Base-by-base conservation (phyloP, 2,888 invertebrate species). In the Eupithecia subumbrata region DNA sequence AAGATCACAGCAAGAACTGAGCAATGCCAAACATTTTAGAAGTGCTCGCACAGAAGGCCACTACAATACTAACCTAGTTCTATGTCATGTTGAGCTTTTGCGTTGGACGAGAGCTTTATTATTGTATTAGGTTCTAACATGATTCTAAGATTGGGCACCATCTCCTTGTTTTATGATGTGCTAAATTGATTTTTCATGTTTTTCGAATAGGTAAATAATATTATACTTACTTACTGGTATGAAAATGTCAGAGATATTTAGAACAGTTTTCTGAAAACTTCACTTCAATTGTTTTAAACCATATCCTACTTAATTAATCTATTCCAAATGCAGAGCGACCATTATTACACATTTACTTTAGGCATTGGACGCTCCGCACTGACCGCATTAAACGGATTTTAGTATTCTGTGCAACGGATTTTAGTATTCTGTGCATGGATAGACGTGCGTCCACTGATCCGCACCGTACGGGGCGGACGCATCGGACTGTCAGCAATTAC, bases 1-100 rank as follows among this genome's bases (percentile, higher is more conserved):
- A 22, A 25, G 60, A 60, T 60, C 60, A 60, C 60, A 60, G 60
- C 22, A 25, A 60, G 22, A 60, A 60, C 60, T 25, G 60, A 60
- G 60, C 60, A 60, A 60, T 60, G 25, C 5, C 60, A 60, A 56
- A 56, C 12, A 60, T 25, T 56, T 56, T 56, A 56, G 9, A 56
- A 56, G 60, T 60, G 60, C 25, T 56, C 4, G 56, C 56, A 56
- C 22, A 12, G 1, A 60, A 25, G 60, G 12, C 60, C 22, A 56
- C 25, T 60, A 60, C 5, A 25, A 60, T 25, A 56, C 60, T 25
- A 56, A 56, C 2, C 52, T 37, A 37, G 37, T 37, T 30, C 37
- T 56, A 60, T 60, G 25, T 60, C 60, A 60, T 60, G 60, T 60
- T 60, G 12, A 25, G 22, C 25, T 60, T 56, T 22, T 56, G 12